Evolutionary conservation across 2,888 invertebrate genomes (phyloP), one percentile per base, ranked within the genome.

Genomic region (Synanthedon tipuliformis): DNA sequence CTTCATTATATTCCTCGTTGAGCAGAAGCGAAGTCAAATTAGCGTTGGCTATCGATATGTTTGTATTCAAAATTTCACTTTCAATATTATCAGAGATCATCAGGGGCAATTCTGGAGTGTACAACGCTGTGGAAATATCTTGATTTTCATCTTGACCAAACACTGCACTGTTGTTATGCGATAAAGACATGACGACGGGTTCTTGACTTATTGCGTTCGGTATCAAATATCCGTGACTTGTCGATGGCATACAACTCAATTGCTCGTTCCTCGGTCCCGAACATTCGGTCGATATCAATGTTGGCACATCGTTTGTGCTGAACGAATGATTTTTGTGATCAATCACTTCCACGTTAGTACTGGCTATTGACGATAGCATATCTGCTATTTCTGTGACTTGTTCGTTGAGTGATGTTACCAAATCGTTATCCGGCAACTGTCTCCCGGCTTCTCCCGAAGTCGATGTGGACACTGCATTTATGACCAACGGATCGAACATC

Each of bases 1-100:
- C 73, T 56, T 75, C 73, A 58, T 80, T 76, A 59, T 75, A 82
- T 55, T 86, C 85, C 51, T 88, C 88, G 2, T 89, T 89, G 51
- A 89, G 78, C 40, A 91, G 66, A 34, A 91, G 75, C 0, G 90
- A 90, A 56, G 89, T 89, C 52, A 91, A 71, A 61, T 90, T 90
- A 48, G 90, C 90, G 54, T 90, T 91, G 0, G 90, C 90, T 53
- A 91, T 91, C 3, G 91, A 91, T 60, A 92, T 90, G 59, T 86
- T 87, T 50, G 78, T 81, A 61, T 81, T 82, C 40, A 78, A 78
- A 52, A 86, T 76, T 57, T 81, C 80, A 1, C 76, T 71, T 51
- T 84, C 84, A 23, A 84, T 81, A 59, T 79, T 79, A 52, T 86
- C 85, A 0, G 84, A 78, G 52, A 86, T 79, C 51, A 86, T 83